phyloP scores from a whole-genome alignment of 2,113 vertebrate genomes.

The Planiliza haematocheilus region DNA sequence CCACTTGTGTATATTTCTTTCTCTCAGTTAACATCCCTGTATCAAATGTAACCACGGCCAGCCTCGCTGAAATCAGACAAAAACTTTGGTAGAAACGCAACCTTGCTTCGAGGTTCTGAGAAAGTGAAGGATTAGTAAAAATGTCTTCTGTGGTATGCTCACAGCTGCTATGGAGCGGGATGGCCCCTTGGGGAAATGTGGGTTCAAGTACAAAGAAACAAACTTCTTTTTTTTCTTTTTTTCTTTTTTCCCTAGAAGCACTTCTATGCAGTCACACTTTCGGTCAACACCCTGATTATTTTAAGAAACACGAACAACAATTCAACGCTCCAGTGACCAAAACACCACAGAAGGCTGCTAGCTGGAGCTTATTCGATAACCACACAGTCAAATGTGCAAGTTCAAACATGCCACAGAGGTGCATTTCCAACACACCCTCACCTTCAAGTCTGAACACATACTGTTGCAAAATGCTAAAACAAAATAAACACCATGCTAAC shows the following conservation, averaged over 20 bases:
- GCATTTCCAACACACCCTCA: slow-evolving; percentile 52
- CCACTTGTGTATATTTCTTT: slow-evolving; percentile 32
- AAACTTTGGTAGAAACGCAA: neutral
- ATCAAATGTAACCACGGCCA: neutral
- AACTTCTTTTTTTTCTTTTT: slow-evolving; percentile 27
- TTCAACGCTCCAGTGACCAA: slow-evolving; percentile 37
- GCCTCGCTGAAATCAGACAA: neutral
- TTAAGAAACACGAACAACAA: slow-evolving; percentile 58
- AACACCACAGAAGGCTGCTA: slow-evolving; percentile 3
- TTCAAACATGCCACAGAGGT: slow-evolving; percentile 64
- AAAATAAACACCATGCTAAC: slow-evolving; percentile 7
- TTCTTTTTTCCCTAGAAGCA: slow-evolving; percentile 30
- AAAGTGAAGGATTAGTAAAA: slow-evolving; percentile 37
- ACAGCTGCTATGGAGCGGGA: slow-evolving; percentile 60
- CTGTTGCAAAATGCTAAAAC: neutral
- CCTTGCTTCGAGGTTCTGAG: slow-evolving; percentile 17
- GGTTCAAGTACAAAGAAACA: slow-evolving; percentile 46
- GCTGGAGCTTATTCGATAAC: slow-evolving; percentile 1
- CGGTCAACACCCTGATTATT: slow-evolving; percentile 74
- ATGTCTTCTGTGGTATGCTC: slow-evolving; percentile 53
- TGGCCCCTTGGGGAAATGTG: slow-evolving; percentile 56
- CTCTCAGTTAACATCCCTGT: no score
- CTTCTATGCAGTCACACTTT: slow-evolving; percentile 51
- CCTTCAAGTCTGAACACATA: slow-evolving; percentile 64
- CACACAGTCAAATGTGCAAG: slow-evolving; percentile 50